Evolutionary conservation across 2,797 vertebrate genomes (phyloP).

Genomic region (Myripristis jacobus): DNA sequence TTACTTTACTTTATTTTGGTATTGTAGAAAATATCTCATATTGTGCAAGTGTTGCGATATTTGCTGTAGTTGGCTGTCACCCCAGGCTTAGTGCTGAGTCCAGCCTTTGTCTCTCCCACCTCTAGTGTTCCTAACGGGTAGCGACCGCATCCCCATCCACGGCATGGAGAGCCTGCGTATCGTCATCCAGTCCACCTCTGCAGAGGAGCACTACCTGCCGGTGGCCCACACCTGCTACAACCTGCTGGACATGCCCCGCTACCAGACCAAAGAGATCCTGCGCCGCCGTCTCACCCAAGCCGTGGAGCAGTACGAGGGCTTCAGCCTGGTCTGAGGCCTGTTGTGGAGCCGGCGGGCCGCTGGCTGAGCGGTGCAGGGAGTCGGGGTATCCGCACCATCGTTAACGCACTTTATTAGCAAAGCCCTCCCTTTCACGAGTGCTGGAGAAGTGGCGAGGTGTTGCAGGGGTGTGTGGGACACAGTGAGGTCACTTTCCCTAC

Average conservation of each 20-base stretch:
- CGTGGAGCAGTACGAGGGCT: constrained; percentile 97
- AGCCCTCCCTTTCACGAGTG: constrained; percentile 35
- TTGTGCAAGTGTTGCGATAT: no score
- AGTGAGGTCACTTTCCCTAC: constrained; percentile 21
- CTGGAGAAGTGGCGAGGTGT: constrained; percentile 20
- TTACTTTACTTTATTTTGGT: no score
- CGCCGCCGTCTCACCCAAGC: constrained; percentile 89
- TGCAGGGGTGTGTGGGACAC: not conserved
- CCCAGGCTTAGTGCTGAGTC: not conserved
- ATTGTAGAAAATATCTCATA: no score
- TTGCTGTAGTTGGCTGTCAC: no score
- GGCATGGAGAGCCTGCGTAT: constrained; percentile 97
- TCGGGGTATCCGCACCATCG: constrained; percentile 15
- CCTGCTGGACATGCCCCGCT: constrained; percentile 96
- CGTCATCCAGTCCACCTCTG: constrained; percentile 92
- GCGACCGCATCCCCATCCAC: constrained; percentile 96
- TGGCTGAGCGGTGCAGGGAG: constrained; percentile 37
- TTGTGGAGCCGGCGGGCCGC: no score
- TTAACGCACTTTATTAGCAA: constrained; percentile 75
- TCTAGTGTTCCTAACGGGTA: constrained; percentile 96
- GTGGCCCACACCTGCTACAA: constrained; percentile 99
- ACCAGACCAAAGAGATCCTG: constrained; percentile 94
- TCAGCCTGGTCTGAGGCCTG: constrained; percentile 90
- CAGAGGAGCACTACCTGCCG: constrained; percentile 91
- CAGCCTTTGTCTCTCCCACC: not conserved